Base-by-base conservation (phyloP, 2,797 vertebrate species). In the Fistularia tabacaria region DNA sequence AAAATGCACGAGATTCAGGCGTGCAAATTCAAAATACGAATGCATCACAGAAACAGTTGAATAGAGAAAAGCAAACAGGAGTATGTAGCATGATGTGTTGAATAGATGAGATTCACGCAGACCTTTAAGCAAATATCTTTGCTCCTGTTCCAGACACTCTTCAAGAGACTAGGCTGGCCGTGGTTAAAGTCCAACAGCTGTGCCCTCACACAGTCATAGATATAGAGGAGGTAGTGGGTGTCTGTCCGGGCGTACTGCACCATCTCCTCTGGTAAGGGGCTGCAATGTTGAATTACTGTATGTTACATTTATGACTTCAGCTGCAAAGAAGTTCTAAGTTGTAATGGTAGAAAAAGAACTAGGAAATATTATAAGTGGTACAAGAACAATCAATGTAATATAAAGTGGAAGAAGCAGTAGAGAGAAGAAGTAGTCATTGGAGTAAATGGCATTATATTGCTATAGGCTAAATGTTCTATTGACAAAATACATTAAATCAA, bases 261-360 rank as follows among this genome's bases (percentile, higher is more conserved):
- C 97, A 99, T 99, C 68, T 98, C 96, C n/a, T 93, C 91, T 5
- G 96, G 94, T 76, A 99, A 76, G 0, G 97, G 97, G 42, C 97
- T 99, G 15, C 3, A 49, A 38, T 10, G 8, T n/a, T 25, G 46
- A 46, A 8, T 7, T 43, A 55, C 50, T 42, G 15, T 10, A 62
- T 3, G 13, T 7, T 7, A 64, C 40, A n/a, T 3, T 7, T 14
- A 40, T 54, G 9, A 66, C 3, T 40, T 42, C 9, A 49, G 36
- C 7, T 10, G 1, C 10, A 52, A 3, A 25, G 25, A 25, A 25
- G 25, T 25, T 2, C 25, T 25, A 25, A 25, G 25, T 25, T 3
- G 25, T 25, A 25, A 5, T 25, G 25, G 25, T 25, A 25, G 25
- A 25, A 25, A 25, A 25, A 25, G 25, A 25, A 25, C 25, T 25